Base-by-base conservation (phyloP, 2,888 invertebrate genomes). In the Gortyna flavago region DNA sequence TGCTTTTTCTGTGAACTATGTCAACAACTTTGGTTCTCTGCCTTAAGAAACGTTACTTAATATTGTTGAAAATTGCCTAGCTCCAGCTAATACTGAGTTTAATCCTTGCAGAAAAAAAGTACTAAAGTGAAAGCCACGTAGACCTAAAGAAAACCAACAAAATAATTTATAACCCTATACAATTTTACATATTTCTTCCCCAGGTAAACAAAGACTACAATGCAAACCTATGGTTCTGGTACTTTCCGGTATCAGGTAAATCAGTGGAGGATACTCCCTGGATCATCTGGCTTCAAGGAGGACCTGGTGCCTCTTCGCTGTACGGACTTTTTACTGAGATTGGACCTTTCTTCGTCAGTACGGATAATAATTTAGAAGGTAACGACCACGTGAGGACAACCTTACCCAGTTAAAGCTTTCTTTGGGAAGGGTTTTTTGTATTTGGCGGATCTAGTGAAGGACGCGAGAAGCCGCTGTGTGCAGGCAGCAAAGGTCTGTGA, bases 201-300 rank as follows among this genome's bases (percentile, higher is more conserved):
- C 87, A 98, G 84, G 98, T 99, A 1, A 98, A 99, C 93, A 97
- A 98, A 92, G 95, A 97, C 72, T 97, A 97, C 92, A 97, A 98
- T 90, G 98, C 98, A 13, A 98, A 99, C 92, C 95, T 98, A 84
- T 98, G 98, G 97, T 98, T 98, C 94, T 98, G 98, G 98, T 98
- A 98, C 92, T 98, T 98, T 93, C 98, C 98, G 0, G 97, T 98
- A 0, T 94, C 97, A 85, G 95, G 94, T 18, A 91, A 96, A 89
- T 92, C 95, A 0, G 93, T 96, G 16, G 95, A 96, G 67, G 94
- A 96, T 13, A 97, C 97, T 21, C 97, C 97, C 1, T 96, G 97
- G 93, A 95, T 97, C 61, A 93, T 97, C 69, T 97, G 97, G 97
- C 95, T 97, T 8, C 97, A 97, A 87, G 97, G 97, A 8, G 97